Conservation (phyloP, 2,888 invertebrate species). For the Branchinecta sandiegonensis region DNA sequence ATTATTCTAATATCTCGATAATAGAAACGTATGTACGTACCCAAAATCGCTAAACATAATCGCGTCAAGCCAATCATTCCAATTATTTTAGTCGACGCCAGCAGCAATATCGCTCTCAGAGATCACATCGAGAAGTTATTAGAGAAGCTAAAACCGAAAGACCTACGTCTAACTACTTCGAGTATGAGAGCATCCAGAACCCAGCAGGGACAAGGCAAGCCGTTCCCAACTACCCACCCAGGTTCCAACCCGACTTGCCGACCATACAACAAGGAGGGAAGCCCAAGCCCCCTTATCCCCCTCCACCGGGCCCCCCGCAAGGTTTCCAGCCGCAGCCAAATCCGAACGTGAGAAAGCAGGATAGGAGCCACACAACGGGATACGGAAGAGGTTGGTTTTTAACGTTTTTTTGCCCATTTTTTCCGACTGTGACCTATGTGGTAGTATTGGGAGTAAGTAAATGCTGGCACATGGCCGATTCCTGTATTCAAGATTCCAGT, state of each 20-base stretch:
- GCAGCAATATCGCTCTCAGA: slow-evolving; percentile 50
- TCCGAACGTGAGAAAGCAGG: not conserved
- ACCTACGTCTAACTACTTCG: slow-evolving; percentile 68
- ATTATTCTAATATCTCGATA: too few relatives aligned
- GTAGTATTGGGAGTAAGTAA: not conserved
- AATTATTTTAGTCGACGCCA: slow-evolving; percentile 42
- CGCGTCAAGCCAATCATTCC: too few relatives aligned
- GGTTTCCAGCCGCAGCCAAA: not conserved
- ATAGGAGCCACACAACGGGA: not conserved
- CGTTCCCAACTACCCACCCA: not conserved
- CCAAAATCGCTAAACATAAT: too few relatives aligned
- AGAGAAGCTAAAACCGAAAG: slow-evolving; percentile 34
- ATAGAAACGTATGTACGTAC: too few relatives aligned
- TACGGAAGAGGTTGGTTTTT: not conserved
- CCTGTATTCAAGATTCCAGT: too few relatives aligned
- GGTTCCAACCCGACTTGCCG: not conserved
- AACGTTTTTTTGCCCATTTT: not conserved
- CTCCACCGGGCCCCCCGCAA: not conserved
- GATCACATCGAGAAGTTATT: slow-evolving; percentile 29
- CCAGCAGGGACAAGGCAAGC: slow-evolving; percentile 23
- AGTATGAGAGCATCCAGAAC: slow-evolving; percentile 62
- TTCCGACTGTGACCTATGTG: not conserved
- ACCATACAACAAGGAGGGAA: slow-evolving; percentile 7
- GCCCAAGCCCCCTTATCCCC: not conserved
- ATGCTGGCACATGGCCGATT: not conserved